These are phyloP conservation scores for Amphibalanus amphitrite DNA, from an alignment of 1,140 invertebrate genomes.

Conservation along the genomic window DNA sequence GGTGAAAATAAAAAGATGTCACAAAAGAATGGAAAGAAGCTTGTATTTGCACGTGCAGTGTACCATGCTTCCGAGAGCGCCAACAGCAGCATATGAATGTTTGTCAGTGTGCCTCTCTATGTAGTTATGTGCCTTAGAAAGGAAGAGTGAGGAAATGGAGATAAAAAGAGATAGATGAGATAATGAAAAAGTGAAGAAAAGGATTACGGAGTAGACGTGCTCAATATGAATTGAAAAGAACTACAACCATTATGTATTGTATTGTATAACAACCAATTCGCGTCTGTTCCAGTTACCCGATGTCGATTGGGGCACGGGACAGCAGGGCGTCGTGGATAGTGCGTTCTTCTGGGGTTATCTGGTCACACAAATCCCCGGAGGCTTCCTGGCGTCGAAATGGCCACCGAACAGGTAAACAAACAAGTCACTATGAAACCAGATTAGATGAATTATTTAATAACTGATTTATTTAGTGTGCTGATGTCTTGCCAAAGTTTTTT, in stretches of 20 bases:
- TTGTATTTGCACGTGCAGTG: background rate
- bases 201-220: background rate
- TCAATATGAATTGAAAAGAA: background rate
- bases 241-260: background rate
- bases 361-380: constrained; percentile 94
- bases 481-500: too few relatives aligned
- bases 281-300: constrained; percentile 27
- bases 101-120: background rate
- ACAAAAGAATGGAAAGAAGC: background rate
- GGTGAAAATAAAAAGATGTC: background rate
- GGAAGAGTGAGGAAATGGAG: background rate
- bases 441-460: too few relatives aligned
- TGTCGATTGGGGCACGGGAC: constrained; percentile 68
- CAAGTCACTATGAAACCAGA: too few relatives aligned
- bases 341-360: constrained; percentile 99
- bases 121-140: background rate
- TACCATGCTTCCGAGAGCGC: background rate
- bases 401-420: constrained; percentile 76
- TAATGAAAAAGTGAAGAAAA: background rate
- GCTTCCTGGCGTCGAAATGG: constrained; percentile 90
- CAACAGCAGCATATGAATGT: background rate
- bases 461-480: too few relatives aligned
- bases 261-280: background rate
- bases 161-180: background rate
- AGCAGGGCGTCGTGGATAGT: constrained; percentile 78